These are phyloP conservation scores for Heliconius aoede DNA, from an alignment of 2,888 invertebrate species.

Conservation along the genomic window DNA sequence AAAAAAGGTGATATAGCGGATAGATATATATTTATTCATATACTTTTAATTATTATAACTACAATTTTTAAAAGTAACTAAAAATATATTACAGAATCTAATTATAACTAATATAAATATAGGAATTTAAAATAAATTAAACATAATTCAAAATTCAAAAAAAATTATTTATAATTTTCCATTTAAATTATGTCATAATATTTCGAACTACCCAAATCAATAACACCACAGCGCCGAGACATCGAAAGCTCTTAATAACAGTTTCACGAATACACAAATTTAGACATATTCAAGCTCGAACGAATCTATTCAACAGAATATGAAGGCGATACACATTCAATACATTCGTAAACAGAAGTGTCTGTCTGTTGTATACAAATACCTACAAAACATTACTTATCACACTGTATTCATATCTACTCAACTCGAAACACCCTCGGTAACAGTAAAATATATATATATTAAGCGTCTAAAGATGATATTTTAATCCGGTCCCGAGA, in stretches of 20 bases:
- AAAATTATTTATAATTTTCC: no score
- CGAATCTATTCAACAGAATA: constrained; percentile 22
- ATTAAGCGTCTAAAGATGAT: constrained; percentile 30
- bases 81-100: no score
- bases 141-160: no score
- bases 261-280: constrained; percentile 26
- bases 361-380: not conserved
- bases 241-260: not conserved
- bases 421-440: constrained; percentile 29
- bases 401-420: constrained; percentile 30
- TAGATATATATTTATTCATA: no score
- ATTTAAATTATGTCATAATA: no score
- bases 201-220: not conserved
- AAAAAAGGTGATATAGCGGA: no score
- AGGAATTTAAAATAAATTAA: no score
- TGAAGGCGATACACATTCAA: constrained; percentile 25
- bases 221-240: not conserved
- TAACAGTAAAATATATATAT: not conserved
- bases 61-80: no score
- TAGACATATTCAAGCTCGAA: constrained; percentile 22
- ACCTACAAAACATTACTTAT: not conserved
- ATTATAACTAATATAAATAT: no score
- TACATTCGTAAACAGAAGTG: constrained; percentile 10
- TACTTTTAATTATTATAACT: no score
- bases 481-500: constrained; percentile 28